Percentiles rank a stretch among this genome's conserved stretches.
Evolutionary conservation across 2,113 vertebrate genomes (phyloP).

Genomic region (Copsychus sechellarum): DNA sequence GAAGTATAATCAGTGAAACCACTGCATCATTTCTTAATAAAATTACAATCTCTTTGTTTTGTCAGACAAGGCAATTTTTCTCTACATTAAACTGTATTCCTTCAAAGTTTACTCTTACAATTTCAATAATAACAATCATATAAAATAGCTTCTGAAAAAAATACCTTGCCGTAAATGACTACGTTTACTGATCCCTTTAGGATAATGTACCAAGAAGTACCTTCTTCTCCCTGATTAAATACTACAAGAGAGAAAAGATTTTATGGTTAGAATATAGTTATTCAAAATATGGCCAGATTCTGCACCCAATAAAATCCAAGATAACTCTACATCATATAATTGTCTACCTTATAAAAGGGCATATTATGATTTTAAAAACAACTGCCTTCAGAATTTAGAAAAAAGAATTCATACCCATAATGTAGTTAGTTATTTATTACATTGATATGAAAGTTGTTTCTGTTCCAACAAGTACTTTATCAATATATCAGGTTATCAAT

Average conservation of each 20-base stretch:
- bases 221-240: constrained; percentile 99
- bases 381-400: background rate
- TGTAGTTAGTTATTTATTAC: background rate
- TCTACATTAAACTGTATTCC: constrained; percentile 18
- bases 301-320: background rate
- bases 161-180: constrained; percentile 98
- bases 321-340: background rate
- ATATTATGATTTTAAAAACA: background rate
- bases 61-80: background rate
- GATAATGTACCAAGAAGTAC: constrained; percentile 99
- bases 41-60: constrained; percentile 21
- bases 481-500: background rate
- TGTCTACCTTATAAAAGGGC: background rate
- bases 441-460: background rate
- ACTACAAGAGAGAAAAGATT: constrained; percentile 80
- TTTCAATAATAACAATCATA: constrained; percentile 35
- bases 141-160: constrained; percentile 50
- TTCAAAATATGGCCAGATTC: background rate
- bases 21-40: constrained; percentile 32
- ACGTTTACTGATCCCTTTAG: constrained; percentile 98
- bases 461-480: background rate
- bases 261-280: constrained; percentile 54
- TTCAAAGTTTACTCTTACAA: constrained; percentile 33
- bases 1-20: constrained; percentile 26
- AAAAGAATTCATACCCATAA: background rate